Evolutionary conservation across 2,113 vertebrate species (phyloP).

Genomic region (Hemiprocne comata): DNA sequence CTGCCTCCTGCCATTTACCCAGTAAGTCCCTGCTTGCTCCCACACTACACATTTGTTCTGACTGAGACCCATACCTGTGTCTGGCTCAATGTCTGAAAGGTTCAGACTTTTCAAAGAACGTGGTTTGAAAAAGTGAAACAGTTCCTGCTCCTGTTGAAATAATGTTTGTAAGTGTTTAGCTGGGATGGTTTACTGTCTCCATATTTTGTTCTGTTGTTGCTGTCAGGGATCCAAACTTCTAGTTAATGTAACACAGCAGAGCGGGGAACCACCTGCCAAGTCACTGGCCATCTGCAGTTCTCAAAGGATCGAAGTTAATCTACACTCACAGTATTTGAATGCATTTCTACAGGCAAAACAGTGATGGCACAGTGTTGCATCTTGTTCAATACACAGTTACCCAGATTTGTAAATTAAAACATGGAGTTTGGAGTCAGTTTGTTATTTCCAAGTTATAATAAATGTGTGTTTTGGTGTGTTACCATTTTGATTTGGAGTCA

Average conservation of each 20-base stretch:
- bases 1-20: not conserved
- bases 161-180: not conserved
- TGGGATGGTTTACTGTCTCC: not conserved
- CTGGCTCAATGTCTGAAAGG: not conserved
- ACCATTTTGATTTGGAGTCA: not conserved
- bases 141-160: not conserved
- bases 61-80: not conserved
- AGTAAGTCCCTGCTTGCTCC: not conserved
- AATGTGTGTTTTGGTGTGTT: not conserved
- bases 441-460: not conserved
- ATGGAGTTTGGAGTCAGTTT: not conserved
- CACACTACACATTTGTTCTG: rapidly evolving
- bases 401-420: not conserved
- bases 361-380: rapidly evolving
- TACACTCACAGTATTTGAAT: not conserved
- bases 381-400: not conserved
- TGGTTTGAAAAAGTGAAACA: not conserved
- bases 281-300: not conserved
- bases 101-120: not conserved
- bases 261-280: not conserved
- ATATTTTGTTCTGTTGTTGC: not conserved
- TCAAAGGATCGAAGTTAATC: not conserved
- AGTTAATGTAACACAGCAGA: not conserved
- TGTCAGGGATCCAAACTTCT: not conserved
- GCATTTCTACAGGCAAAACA: not conserved